A percentile compares a stretch with the other conserved stretches of the same genome.
Conservation (phyloP, 2,797 vertebrate species). For the Clarias pachynema region DNA sequence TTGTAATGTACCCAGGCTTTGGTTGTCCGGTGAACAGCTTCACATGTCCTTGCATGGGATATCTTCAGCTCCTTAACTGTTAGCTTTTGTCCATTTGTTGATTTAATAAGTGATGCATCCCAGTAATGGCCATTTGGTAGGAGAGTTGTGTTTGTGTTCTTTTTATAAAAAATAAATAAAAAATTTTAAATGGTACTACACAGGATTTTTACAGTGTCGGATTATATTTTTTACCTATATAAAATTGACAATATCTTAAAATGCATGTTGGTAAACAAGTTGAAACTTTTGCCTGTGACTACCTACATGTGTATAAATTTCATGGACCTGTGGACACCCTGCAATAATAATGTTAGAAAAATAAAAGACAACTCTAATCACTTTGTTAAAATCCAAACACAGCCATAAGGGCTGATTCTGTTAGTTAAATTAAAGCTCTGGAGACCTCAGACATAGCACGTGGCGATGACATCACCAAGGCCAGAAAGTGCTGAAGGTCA, state of each 20-base stretch:
- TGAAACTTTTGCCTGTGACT: not conserved
- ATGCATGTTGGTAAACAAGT: not conserved
- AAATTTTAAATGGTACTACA: not conserved
- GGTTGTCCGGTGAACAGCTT: not conserved
- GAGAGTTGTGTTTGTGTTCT: too few relatives aligned
- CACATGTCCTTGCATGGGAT: not conserved
- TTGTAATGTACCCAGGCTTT: not conserved
- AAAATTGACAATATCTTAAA: not conserved
- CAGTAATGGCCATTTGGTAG: too few relatives aligned
- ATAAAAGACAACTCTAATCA: slow-evolving; percentile 6
- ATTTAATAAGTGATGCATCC: not conserved
- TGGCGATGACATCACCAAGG: slow-evolving; percentile 45
- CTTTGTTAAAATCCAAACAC: slow-evolving; percentile 5
- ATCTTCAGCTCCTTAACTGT: not conserved
- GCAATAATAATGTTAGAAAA: not conserved
- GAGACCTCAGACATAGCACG: slow-evolving; percentile 43
- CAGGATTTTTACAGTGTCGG: not conserved
- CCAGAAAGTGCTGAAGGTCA: slow-evolving; percentile 42
- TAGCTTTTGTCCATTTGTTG: not conserved
- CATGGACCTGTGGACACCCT: not conserved
- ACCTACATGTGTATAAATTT: not conserved
- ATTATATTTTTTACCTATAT: not conserved
- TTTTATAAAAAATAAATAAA: not conserved
- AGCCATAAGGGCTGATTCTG: slow-evolving; percentile 25
- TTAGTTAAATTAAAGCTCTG: slow-evolving; percentile 29